Evolutionary conservation across 2,113 vertebrate genomes (phyloP).

Genomic region (Ranitomeya imitator): DNA sequence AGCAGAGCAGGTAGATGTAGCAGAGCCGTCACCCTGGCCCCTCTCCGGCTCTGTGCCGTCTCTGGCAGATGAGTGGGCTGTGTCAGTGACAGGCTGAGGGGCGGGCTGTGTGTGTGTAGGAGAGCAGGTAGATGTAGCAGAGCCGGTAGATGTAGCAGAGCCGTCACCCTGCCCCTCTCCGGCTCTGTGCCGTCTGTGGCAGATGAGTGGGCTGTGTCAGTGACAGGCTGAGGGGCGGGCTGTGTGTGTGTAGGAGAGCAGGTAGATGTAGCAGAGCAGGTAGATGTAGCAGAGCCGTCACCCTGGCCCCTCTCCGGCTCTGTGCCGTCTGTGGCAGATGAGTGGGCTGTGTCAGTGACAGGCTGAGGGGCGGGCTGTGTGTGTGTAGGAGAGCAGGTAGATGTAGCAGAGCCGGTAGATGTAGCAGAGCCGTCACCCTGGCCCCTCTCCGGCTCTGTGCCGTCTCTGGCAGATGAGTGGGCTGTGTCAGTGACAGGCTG

Average conservation of each 20-base stretch:
- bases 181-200: not conserved
- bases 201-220: slow-evolving; percentile 11
- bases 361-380: slow-evolving; percentile 51
- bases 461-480: not conserved
- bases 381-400: not conserved
- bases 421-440: not conserved
- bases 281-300: not conserved
- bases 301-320: not conserved
- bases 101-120: slow-evolving; percentile 45
- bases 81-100: slow-evolving; percentile 46
- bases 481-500: slow-evolving; percentile 37
- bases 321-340: slow-evolving; percentile 3
- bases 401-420: not conserved
- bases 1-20: not conserved
- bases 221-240: slow-evolving; percentile 49
- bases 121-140: not conserved
- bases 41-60: not conserved
- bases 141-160: not conserved
- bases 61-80: not conserved
- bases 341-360: slow-evolving; percentile 29
- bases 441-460: not conserved
- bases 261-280: not conserved
- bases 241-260: slow-evolving; percentile 33
- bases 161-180: not conserved
- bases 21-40: not conserved